A percentile compares a stretch with the other conserved stretches of the same genome.
phyloP scores from a whole-genome alignment of 2,113 vertebrate species.

The Dicerorhinus sumatrensis region DNA sequence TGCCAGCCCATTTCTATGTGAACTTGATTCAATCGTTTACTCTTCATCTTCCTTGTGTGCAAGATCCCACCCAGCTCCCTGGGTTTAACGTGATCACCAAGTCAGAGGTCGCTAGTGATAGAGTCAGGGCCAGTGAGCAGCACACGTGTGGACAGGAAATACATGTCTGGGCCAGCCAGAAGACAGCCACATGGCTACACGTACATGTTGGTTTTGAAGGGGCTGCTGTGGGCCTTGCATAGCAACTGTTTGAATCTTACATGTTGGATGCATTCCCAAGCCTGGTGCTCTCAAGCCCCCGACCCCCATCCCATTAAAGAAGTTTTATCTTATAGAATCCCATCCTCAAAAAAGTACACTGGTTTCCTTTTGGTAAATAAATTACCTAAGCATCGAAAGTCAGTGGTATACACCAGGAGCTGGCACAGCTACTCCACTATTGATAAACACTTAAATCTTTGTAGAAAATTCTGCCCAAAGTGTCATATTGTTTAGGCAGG shows the following conservation, averaged over 20 bases:
- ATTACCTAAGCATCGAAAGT: not conserved
- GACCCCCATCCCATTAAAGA: accelerated
- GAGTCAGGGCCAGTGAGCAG: not conserved
- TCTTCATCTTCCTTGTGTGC: not conserved
- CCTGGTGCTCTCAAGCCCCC: not conserved
- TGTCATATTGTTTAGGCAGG: not conserved
- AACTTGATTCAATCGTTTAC: not conserved
- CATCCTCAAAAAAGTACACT: accelerated
- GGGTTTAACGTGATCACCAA: not conserved
- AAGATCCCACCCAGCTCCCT: not conserved
- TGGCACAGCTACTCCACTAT: not conserved
- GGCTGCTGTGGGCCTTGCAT: not conserved
- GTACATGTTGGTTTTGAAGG: accelerated
- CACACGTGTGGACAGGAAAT: accelerated
- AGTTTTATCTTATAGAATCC: too few species aligned
- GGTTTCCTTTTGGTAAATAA: not conserved
- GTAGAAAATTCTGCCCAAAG: not conserved
- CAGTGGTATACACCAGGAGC: not conserved
- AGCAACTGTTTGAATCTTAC: not conserved
- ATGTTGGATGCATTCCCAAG: accelerated
- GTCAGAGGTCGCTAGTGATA: not conserved
- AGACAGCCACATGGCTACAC: accelerated
- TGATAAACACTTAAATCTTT: not conserved
- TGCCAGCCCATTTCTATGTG: accelerated
- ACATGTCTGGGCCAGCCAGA: not conserved